phyloP scores from a whole-genome alignment of 2,888 invertebrate genomes.

The Apotomis betuletana region DNA sequence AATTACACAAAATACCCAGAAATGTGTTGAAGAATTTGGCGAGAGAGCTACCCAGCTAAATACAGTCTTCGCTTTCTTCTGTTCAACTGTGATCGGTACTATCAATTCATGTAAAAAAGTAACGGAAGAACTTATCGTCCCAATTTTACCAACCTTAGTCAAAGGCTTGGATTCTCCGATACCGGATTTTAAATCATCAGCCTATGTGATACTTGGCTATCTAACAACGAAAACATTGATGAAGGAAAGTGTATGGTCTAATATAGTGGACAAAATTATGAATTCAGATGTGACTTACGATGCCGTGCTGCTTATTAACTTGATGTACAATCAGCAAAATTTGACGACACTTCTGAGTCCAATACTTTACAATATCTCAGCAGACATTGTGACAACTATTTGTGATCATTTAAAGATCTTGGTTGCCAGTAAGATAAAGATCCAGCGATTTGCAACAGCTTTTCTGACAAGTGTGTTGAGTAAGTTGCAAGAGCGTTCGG shows the following conservation, averaged over 20 bases:
- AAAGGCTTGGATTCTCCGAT: slow-evolving; percentile 87
- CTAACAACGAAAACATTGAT: slow-evolving; percentile 86
- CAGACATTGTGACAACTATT: slow-evolving; percentile 63
- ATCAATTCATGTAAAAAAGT: slow-evolving; percentile 83
- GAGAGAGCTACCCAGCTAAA: slow-evolving; percentile 85
- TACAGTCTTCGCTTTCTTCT: slow-evolving; percentile 91
- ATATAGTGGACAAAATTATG: slow-evolving; percentile 79
- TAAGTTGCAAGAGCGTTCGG: slow-evolving; percentile 76
- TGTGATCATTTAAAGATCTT: slow-evolving; percentile 80
- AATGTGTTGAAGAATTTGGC: slow-evolving; percentile 83
- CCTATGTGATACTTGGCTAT: slow-evolving; percentile 89
- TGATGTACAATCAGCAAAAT: slow-evolving; percentile 86
- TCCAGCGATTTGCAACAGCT: slow-evolving; percentile 82
- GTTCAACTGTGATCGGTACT: slow-evolving; percentile 88
- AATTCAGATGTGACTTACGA: slow-evolving; percentile 79
- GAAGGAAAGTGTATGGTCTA: slow-evolving; percentile 84
- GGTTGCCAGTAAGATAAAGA: slow-evolving; percentile 80
- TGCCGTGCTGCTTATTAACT: slow-evolving; percentile 85
- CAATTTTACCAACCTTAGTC: slow-evolving; percentile 88
- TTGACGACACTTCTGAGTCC: slow-evolving; percentile 76
- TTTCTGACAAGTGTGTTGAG: slow-evolving; percentile 81
- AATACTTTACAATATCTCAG: slow-evolving; percentile 77
- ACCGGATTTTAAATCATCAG: slow-evolving; percentile 88
- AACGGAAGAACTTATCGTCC: slow-evolving; percentile 86
- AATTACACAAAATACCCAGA: slow-evolving; percentile 61